Evolutionary conservation across 2,888 invertebrate species (phyloP), one percentile per base, ranked within the genome.

Genomic region (Mesorhabditis spiculigera): DNA sequence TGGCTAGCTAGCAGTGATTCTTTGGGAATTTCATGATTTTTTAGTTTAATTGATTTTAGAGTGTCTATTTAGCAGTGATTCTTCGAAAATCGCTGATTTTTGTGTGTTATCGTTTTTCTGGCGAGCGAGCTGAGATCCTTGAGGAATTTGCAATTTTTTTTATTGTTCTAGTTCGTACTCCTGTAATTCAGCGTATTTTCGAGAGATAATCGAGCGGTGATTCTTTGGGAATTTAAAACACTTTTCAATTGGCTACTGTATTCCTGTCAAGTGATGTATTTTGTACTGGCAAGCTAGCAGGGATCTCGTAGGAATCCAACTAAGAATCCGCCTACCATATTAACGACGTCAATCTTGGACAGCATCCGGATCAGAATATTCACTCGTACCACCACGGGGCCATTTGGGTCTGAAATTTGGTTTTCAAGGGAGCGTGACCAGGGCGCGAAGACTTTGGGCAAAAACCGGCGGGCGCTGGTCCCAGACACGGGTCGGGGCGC

Each of bases 301-400:
- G 1, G 28, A 28, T 28, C 28, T 3, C 3, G 1, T 28, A 28
- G 28, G 28, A 28, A 28, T 28, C 28, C 28, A 2, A 3, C 8
- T 28, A 6, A 45, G 5, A 8, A 5, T 50, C 1, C 6, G 62
- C 94, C 94, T 92, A 95, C 95, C 95, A 95, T 95, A 90, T 94
- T 94, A 89, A 93, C 94, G 91, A 95, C 95, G 91, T 94, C 95
- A 90, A 95, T 95, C 88, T 94, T 94, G 88, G 93, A 93, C 88
- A 95, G 93, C 91, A 93, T 94, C 91, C 95, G 91, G 89, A 95
- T 93, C 91, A 94, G 94, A 90, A 94, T 92, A 92, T 95, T 95
- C 89, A 95, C 93, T 90, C 91, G 92, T 89, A 95, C 95, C 90
- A 93, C 91, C 88, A 95, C 94, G 87, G 95, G 94, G 88, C 94